Base-by-base conservation (phyloP, 2,797 vertebrate species). In the Pelochelys cantorii region DNA sequence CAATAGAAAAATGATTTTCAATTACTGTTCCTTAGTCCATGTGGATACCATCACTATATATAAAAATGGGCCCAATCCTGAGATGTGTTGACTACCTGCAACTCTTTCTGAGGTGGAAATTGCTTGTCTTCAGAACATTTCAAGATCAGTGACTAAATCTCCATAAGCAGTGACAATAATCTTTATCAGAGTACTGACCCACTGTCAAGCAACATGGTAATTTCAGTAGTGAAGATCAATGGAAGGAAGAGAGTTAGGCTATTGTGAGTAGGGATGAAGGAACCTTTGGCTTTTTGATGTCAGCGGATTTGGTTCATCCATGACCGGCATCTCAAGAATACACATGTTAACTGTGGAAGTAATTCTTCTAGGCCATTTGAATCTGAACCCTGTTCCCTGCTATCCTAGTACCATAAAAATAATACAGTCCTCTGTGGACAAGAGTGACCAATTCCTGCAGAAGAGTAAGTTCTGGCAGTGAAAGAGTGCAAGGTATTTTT, bases 1-100 rank as follows among this genome's bases (percentile, higher is more conserved):
- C 90, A 95, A 74, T 84, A 93, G 95, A 92, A 42, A 91, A 62
- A 25, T 81, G 94, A 90, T 93, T 83, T 93, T 93, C 83, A 87
- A 5, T 95, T 81, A 85, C 84, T 81, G 81, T 97, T 87, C 83
- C 89, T 92, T 71, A 62, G 37, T 81, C 86, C 91, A 81, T 85
- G 62, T 84, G 92, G 77, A 86, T 37, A 14, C 27, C 25, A 4
- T 55, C 56, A 88, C 90, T 90, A 93, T 92, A 90, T 95, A 83
- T 93, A 92, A 91, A 60, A 93, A 87, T 27, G 62, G 14, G 53
- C 18, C 31, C 22, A 31, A 55, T 29, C 13, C 53, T 54, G 29
- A 55, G 18, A 79, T 34, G 5, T 42, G 4, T 3, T n/a, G 27
- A 53, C 56, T 59, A 54, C 31, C 11, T 79, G 12, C 62, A 34